Base-by-base conservation (phyloP, 1,140 invertebrate species). In the Drosophila suzukii region DNA sequence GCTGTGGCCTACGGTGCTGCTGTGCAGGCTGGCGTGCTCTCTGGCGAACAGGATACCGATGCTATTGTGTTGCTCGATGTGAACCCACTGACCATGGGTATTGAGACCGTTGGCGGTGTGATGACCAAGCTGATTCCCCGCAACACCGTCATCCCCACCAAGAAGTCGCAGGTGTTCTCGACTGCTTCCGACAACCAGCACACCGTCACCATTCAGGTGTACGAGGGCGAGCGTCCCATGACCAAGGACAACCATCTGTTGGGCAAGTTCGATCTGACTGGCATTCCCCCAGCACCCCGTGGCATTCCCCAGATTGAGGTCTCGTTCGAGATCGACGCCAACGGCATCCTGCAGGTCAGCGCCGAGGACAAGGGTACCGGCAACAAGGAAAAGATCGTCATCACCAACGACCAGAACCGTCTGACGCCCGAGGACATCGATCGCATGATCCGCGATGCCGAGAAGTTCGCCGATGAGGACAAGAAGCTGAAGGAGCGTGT, bases 271-370 rank as follows among this genome's bases (percentile, higher is more conserved):
- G 99, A 99, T 93, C 93, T 99, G 30, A 99, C 98, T 70, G 99
- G 98, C 53, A 99, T 99, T 76, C 98, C 99, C 73, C 98, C 98
- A 41, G 98, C 98, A 49, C 98, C 98, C 4, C 94, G 98, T 91
- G 98, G 99, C 66, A 98, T 99, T 44, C 98, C 98, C n/a, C 98
- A 99, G 93, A 99, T 99, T 91, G 98, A 99, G 93, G 98, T 99
- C 3, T 99, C 98, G 0, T 99, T 99, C 91, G 98, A 99, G 93
- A 99, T 99, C 83, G 99, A 99, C 90, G 98, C 98, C 43, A 99
- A 99, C 91, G 98, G 98, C 93, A 99, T 99, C 90, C 93, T 99
- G 10, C 96, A 97, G 93, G 97, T 98, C 74, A 98, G 97, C 20
- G 99, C 98, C 24, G 98, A 99, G 93, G 98, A 99, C 91, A 99